A percentile compares a stretch with the other conserved stretches of the same genome.
Evolutionary conservation across 1,140 invertebrate species (phyloP).

Genomic region (Druon quercuslanigerum): DNA sequence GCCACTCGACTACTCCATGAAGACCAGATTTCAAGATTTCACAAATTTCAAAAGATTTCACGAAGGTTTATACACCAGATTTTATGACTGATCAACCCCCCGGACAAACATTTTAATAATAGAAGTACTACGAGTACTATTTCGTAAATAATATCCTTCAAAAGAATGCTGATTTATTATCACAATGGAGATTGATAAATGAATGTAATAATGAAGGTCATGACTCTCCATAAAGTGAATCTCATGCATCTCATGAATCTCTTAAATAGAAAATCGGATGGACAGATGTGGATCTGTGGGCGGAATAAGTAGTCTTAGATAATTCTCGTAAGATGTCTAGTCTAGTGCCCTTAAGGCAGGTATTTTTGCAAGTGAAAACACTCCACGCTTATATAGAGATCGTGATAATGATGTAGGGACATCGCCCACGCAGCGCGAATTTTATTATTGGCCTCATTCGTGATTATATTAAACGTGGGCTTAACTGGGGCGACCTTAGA

Average conservation of each 20-base stretch:
- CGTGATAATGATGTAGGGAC: slow-evolving; percentile 39
- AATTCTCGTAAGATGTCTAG: slow-evolving; percentile 19
- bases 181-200: slow-evolving; percentile 8
- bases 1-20: too few species aligned
- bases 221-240: slow-evolving; percentile 25
- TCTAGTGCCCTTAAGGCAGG: slow-evolving; percentile 24
- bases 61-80: too few species aligned
- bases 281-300: slow-evolving; percentile 26
- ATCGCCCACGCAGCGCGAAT: slow-evolving; percentile 51
- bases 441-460: slow-evolving; percentile 45
- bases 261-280: slow-evolving; percentile 14
- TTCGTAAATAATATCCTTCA: background rate
- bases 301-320: slow-evolving; percentile 26
- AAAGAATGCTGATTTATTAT: slow-evolving; percentile 10
- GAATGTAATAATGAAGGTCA: slow-evolving; percentile 22
- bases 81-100: too few species aligned
- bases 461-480: slow-evolving; percentile 56
- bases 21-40: too few species aligned
- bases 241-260: slow-evolving; percentile 30
- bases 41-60: too few species aligned
- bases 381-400: slow-evolving; percentile 33
- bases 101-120: too few species aligned
- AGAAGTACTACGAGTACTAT: too few species aligned
- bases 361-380: slow-evolving; percentile 29
- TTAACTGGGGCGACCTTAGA: slow-evolving; percentile 55